Evolutionary conservation across 1,140 invertebrate genomes (phyloP), one percentile per base, ranked within the genome.

Genomic region (Drosophila baimaii): DNA sequence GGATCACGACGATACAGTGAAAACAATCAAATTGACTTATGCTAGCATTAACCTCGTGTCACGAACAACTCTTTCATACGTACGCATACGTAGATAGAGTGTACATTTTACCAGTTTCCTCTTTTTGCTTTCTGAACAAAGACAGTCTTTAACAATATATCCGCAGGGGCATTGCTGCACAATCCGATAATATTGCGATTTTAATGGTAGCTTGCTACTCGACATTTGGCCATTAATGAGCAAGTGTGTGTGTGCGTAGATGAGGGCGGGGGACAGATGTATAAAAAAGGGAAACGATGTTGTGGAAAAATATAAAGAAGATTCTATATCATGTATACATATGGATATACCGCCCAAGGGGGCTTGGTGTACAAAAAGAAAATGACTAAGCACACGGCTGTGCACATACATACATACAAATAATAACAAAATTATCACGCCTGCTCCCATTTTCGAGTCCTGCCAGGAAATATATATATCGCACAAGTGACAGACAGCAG

Each of bases 131-230:
- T 76, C 75, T 63, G 63, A 90, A 85, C 86, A 90, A 90, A 83
- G 82, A 86, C 88, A 90, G 88, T 90, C 88, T 90, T 90, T 80
- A 78, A 78, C 59, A 75, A 77, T 49, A 74, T 74, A 33, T 52
- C 49, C 55, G 72, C 43, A 77, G 59, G 44, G 76, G 58, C 31
- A 8, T 35, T 54, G n/a, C 21, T 66, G 49, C 41, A 58, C 54
- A 31, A 27, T 56, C 65, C 29, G 51, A 31, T 10, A 59, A 77
- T 65, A 74, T 72, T 82, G 47, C 64, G 23, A 41, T 70, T 70
- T 52, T 46, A 76, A 75, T 82, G 63, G 52, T 68, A 58, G 68
- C 71, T 57, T 47, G 41, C 55, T 80, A 78, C 70, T 73, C 66
- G 66, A 81, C 43, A 80, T 81, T 88, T 88, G 77, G 77, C 77